Conservation (phyloP, 2,113 vertebrate genomes). For the Atlantisia rogersi region DNA sequence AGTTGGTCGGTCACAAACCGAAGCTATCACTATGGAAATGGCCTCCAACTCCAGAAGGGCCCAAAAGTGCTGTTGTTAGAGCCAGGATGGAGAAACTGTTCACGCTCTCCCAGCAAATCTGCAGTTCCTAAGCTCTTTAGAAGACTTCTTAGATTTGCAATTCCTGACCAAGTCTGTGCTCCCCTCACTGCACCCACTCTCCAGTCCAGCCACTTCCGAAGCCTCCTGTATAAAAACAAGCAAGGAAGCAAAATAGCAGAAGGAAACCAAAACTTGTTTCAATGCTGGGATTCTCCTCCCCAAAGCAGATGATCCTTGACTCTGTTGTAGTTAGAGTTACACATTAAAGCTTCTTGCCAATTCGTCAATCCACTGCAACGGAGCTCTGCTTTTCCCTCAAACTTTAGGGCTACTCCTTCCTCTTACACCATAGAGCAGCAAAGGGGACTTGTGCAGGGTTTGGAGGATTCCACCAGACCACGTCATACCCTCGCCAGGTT, state of each 20-base stretch:
- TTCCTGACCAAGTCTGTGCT: background rate
- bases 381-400: background rate
- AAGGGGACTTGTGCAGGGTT: no score
- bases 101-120: background rate
- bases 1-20: background rate
- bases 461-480: background rate
- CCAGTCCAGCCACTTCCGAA: background rate
- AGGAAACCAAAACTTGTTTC: background rate
- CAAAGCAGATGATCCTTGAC: background rate
- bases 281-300: background rate
- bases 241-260: background rate
- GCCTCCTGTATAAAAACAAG: background rate
- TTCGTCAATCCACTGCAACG: background rate
- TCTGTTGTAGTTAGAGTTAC: background rate
- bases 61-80: background rate
- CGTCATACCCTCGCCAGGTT: fast-evolving
- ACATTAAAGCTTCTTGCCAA: background rate
- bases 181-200: background rate
- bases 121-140: background rate
- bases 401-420: background rate
- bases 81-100: background rate
- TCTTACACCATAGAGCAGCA: fast-evolving
- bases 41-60: background rate
- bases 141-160: background rate
- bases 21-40: background rate